Evolutionary conservation across 2,797 vertebrate genomes (phyloP).

Genomic region (Monodelphis domestica): DNA sequence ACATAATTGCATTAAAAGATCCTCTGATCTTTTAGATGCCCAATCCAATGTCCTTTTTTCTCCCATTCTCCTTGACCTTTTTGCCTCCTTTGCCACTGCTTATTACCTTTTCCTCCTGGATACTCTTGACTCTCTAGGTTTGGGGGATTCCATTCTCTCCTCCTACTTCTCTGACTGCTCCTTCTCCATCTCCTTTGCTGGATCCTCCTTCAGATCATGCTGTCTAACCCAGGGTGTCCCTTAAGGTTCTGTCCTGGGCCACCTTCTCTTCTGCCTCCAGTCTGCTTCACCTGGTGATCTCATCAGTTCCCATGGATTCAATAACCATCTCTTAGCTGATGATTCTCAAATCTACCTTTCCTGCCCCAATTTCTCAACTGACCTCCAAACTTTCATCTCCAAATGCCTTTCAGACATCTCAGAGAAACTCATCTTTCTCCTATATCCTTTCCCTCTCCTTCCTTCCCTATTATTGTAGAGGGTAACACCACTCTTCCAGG

Average conservation of each 20-base stretch:
- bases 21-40: no score
- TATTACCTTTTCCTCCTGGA: no score
- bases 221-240: background rate
- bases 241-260: background rate
- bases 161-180: background rate
- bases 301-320: background rate
- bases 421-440: background rate
- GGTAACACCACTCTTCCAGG: background rate
- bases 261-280: background rate
- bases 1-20: no score
- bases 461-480: no score
- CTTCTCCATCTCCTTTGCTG: background rate
- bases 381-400: background rate
- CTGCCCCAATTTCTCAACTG: accelerated
- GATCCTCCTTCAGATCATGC: background rate
- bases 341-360: no score
- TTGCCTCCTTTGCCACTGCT: no score
- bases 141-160: background rate
- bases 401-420: background rate
- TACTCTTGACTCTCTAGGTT: no score
- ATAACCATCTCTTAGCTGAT: background rate
- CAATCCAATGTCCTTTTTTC: background rate
- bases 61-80: background rate
- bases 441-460: background rate
- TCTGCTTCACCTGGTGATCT: background rate